phyloP scores from a whole-genome alignment of 2,797 vertebrate species.

The Anolis apletophallus region DNA sequence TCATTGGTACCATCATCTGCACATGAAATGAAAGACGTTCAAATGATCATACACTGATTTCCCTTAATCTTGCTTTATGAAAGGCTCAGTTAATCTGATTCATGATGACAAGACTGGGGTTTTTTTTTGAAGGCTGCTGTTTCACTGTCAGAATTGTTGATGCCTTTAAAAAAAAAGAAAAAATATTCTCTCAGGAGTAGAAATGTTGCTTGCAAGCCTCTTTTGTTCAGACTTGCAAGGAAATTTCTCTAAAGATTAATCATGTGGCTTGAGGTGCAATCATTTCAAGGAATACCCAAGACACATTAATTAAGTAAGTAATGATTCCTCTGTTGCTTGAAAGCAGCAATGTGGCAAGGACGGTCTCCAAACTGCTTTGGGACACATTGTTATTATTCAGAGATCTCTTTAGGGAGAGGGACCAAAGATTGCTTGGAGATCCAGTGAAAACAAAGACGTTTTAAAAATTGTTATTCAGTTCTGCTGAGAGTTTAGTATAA shows the following conservation, averaged over 20 bases:
- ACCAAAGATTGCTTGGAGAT: neutral
- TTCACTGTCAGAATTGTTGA: neutral
- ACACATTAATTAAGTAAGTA: constrained; percentile 65
- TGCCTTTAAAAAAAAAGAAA: neutral
- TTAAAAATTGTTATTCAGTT: neutral
- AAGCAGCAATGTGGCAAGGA: constrained; percentile 55
- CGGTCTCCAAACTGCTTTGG: constrained; percentile 31
- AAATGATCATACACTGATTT: neutral
- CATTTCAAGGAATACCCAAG: constrained; percentile 53
- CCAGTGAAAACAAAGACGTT: neutral
- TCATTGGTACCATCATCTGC: neutral
- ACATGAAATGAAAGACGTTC: neutral
- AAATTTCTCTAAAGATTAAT: constrained; percentile 33
- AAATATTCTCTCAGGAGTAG: neutral
- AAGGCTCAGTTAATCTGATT: neutral
- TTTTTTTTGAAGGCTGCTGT: neutral
- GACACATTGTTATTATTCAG: constrained; percentile 54
- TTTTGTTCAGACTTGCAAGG: constrained; percentile 13
- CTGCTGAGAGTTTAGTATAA: neutral
- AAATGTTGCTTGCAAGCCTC: constrained; percentile 5
- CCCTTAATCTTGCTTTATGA: neutral
- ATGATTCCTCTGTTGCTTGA: constrained; percentile 53
- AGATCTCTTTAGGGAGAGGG: constrained; percentile 21
- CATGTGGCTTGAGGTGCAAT: constrained; percentile 33
- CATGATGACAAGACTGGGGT: neutral